Evolutionary conservation across 2,888 invertebrate genomes (phyloP).

Genomic region (Elysia crispata): DNA sequence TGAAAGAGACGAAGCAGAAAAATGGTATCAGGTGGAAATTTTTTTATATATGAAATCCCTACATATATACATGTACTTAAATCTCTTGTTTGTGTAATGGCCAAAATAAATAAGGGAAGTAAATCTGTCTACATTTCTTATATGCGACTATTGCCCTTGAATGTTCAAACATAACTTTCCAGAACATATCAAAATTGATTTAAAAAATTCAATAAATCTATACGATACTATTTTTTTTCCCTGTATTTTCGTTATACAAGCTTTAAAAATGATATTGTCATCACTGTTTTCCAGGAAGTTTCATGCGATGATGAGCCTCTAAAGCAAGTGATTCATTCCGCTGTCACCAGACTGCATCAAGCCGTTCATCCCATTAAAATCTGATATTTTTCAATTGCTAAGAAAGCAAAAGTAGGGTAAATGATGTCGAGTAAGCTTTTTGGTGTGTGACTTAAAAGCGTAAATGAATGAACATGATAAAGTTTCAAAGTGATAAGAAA

Average conservation of each 20-base stretch:
- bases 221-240: background rate
- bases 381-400: background rate
- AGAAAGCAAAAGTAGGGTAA: too few species aligned
- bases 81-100: background rate
- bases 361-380: conserved; percentile 81
- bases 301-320: conserved; percentile 89
- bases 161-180: too few species aligned
- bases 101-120: background rate
- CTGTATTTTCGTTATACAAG: background rate
- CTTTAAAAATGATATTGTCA: background rate
- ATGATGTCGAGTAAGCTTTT: too few species aligned
- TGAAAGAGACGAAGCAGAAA: too few species aligned
- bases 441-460: too few species aligned
- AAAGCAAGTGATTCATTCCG: conserved; percentile 90
- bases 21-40: too few species aligned
- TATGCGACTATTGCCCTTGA: too few species aligned
- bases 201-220: background rate
- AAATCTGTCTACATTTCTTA: background rate
- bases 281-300: conserved; percentile 83
- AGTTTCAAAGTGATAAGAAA: too few species aligned
- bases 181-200: too few species aligned
- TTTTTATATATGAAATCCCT: too few species aligned
- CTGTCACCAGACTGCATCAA: conserved; percentile 89
- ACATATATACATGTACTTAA: background rate
- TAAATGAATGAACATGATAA: too few species aligned